Percentiles rank a stretch among this genome's conserved stretches.
Conservation (phyloP, 1,140 invertebrate genomes). For the Drosophila setifemur region DNA sequence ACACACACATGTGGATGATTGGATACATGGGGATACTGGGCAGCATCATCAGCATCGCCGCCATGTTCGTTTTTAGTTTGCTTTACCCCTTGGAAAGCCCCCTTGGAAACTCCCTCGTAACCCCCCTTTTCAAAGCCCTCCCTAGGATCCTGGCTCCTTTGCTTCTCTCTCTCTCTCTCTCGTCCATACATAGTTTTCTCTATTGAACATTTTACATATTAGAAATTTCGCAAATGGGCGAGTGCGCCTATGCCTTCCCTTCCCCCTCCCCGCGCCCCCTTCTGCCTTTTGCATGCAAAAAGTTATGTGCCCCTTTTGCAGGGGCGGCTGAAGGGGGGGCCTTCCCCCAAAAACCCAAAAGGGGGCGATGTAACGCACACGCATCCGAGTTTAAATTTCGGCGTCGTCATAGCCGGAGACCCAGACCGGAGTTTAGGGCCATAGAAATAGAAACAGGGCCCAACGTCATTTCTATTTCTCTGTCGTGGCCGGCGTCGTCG, state of each 20-base stretch:
- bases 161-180: slow-evolving; percentile 4
- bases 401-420: slow-evolving; percentile 46
- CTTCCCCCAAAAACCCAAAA: neutral
- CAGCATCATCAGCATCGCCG: slow-evolving; percentile 46
- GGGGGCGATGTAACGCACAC: slow-evolving; percentile 54
- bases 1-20: slow-evolving; percentile 9
- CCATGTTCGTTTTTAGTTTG: slow-evolving; percentile 64
- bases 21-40: slow-evolving; percentile 23
- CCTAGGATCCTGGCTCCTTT: slow-evolving; percentile 15
- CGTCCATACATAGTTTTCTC: slow-evolving; percentile 74
- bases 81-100: slow-evolving; percentile 28
- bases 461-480: slow-evolving; percentile 59
- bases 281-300: slow-evolving; percentile 44
- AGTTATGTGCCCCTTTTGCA: slow-evolving; percentile 61
- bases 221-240: slow-evolving; percentile 78
- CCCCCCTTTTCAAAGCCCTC: no score
- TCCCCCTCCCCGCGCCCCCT: neutral
- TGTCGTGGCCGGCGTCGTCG: slow-evolving; percentile 54
- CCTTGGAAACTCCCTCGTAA: neutral
- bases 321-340: neutral
- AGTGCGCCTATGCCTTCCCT: slow-evolving; percentile 22
- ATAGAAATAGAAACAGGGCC: slow-evolving; percentile 43
- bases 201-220: slow-evolving; percentile 81
- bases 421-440: slow-evolving; percentile 12
- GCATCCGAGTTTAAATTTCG: slow-evolving; percentile 69